Evolutionary conservation across 1,140 invertebrate genomes (phyloP).

Genomic region (Drosophila grimshawi): DNA sequence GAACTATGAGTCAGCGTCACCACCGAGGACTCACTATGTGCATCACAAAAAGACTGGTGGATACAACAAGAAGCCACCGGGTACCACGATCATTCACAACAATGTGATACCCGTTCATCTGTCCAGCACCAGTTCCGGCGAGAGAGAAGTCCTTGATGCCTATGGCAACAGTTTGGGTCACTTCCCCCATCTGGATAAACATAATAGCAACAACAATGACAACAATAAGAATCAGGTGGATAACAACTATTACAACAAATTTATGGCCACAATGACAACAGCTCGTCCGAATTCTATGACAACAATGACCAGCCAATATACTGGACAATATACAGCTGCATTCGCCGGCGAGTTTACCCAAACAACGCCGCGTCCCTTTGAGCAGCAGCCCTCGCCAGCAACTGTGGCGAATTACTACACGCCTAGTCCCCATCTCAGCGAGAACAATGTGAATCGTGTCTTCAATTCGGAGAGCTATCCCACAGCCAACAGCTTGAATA

Average conservation of each 20-base stretch:
- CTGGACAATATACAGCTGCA: conserved; percentile 48
- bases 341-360: conserved; percentile 52
- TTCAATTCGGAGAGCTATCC: conserved; percentile 73
- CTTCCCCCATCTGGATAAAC: conserved; percentile 60
- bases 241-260: conserved; percentile 38
- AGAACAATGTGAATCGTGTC: conserved; percentile 72
- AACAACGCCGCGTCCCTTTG: conserved; percentile 68
- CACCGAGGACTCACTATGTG: conserved; percentile 33
- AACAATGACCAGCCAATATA: conserved; percentile 40
- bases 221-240: conserved; percentile 29
- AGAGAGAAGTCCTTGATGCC: conserved; percentile 71
- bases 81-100: conserved; percentile 82
- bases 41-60: conserved; percentile 48
- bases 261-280: conserved; percentile 58
- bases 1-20: conserved; percentile 18
- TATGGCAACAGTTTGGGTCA: conserved; percentile 75
- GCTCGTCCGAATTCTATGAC: conserved; percentile 44
- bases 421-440: conserved; percentile 74
- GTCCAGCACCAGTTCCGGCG: conserved; percentile 68
- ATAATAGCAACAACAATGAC: conserved; percentile 33
- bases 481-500: conserved; percentile 24
- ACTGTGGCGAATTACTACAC: conserved; percentile 71
- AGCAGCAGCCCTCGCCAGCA: conserved; percentile 62
- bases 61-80: conserved; percentile 56
- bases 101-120: conserved; percentile 79